Percentiles rank a stretch among this genome's conserved stretches.
These are phyloP conservation scores for Psittacula derbiana DNA, from an alignment of 2,797 vertebrate genomes.

Conservation along the genomic window DNA sequence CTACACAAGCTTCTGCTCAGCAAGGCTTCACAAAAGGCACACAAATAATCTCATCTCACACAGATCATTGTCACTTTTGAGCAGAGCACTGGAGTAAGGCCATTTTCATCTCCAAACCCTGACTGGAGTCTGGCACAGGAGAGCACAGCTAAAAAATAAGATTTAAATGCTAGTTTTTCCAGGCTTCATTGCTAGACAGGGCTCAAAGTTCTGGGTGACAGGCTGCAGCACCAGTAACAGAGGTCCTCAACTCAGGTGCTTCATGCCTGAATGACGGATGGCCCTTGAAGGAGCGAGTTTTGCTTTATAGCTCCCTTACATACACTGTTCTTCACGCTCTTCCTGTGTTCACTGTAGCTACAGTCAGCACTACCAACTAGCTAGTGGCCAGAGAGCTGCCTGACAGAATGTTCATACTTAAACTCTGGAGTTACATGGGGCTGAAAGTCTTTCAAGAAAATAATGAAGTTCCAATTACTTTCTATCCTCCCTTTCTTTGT, in stretches of 20 bases:
- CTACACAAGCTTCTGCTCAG: background rate
- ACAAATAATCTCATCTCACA: background rate
- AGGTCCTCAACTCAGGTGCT: background rate
- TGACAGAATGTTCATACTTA: background rate
- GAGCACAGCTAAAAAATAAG: background rate
- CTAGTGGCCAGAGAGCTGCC: rapidly evolving
- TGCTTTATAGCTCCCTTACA: background rate
- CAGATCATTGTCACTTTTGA: background rate
- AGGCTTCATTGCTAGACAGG: background rate
- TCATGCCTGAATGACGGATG: background rate
- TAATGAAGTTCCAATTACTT: background rate
- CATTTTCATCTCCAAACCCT: background rate
- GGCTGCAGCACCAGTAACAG: background rate
- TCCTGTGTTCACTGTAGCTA: background rate
- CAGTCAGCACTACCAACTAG: background rate
- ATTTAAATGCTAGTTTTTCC: background rate
- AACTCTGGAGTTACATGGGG: background rate
- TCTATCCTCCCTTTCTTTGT: background rate
- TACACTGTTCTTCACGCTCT: background rate
- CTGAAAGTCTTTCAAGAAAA: background rate
- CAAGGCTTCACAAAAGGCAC: background rate
- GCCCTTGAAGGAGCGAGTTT: background rate
- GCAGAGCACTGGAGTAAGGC: background rate
- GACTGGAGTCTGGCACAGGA: background rate
- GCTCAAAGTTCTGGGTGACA: background rate